A percentile compares a stretch with the other conserved stretches of the same genome.
Evolutionary conservation across 2,113 vertebrate genomes (phyloP).

Genomic region (Megaceryle torquata): DNA sequence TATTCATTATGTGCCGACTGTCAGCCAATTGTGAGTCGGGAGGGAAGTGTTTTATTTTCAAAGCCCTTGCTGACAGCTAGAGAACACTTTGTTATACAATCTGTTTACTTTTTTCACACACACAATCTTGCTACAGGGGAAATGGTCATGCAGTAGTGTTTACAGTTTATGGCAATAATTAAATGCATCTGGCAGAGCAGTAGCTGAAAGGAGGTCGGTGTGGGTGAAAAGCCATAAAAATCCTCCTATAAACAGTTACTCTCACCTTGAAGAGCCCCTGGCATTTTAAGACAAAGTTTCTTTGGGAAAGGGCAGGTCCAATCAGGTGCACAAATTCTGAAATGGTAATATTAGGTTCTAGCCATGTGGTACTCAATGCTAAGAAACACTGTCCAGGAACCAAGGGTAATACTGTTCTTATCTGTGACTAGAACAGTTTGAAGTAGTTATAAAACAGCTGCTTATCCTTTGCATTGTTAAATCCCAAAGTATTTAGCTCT

Average conservation of each 20-base stretch:
- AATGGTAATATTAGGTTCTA: background rate
- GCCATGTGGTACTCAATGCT: background rate
- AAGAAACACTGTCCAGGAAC: background rate
- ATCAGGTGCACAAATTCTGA: conserved; percentile 62
- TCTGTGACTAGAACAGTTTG: background rate
- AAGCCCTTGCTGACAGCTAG: conserved; percentile 82
- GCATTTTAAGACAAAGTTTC: conserved; percentile 9
- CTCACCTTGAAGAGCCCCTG: background rate
- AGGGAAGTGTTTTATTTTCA: conserved; percentile 84
- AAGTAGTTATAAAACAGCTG: conserved; percentile 11
- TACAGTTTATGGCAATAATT: conserved; percentile 69
- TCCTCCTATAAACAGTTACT: conserved; percentile 56
- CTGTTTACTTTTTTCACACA: conserved; percentile 79
- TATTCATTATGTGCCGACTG: conserved; percentile 80
- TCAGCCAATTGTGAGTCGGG: conserved; percentile 80
- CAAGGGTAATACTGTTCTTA: background rate
- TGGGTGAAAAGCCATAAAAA: conserved; percentile 27
- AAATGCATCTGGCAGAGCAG: conserved; percentile 71
- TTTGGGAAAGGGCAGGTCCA: conserved; percentile 38
- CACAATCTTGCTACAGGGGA: conserved; percentile 72
- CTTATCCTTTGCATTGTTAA: background rate
- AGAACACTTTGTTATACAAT: conserved; percentile 83
- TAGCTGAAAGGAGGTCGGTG: background rate
- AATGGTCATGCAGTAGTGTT: conserved; percentile 67
- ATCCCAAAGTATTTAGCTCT: background rate